Base-by-base conservation (phyloP, 2,113 vertebrate species). In the Tragelaphus strepsiceros region DNA sequence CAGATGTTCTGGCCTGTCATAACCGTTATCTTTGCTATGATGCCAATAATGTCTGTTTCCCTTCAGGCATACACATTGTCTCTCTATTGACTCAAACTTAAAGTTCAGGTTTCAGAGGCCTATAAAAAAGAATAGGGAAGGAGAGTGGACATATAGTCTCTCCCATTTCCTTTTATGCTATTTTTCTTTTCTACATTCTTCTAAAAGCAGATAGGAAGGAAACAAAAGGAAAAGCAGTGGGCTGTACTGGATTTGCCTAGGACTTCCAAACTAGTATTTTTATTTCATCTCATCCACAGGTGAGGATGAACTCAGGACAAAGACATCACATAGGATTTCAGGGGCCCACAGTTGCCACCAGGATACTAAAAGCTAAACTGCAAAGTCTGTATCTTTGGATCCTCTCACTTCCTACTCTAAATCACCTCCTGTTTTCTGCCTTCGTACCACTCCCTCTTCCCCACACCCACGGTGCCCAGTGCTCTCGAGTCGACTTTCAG, bases 161-260 rank as follows among this genome's bases (percentile, higher is more conserved):
- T 86, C 82, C 49, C 17, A 90, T 35, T 89, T 89, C 15, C 35
- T 83, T 94, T 53, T 58, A 59, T 88, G 67, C 24, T 64, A n/a
- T 71, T 92, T 92, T n/a, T 93, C 64, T 91, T 93, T 90, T 67
- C 49, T 88, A 84, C 12, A 30, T 93, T 78, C 80, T 94, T 95
- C 67, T 26, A 78, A 64, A 6, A 82, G 85, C 89, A 94, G 13
- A 53, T 8, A 94, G 26, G 35, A 96, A 96, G 43, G 54, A 86
- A 94, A 96, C 0, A 93, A 8, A 62, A 93, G 56, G 30, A 95
- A 91, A 58, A 80, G 90, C n/a, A 90, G 83, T 35, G 46, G 32
- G 30, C 30, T 94, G 14, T 74, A 28, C 1, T 86, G 39, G 56
- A 58, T 96, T 80, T 81, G 78, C 22, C 74, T 95, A 88, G 56